Evolutionary conservation across 2,113 vertebrate genomes (phyloP).

Genomic region (Hassar affinis): DNA sequence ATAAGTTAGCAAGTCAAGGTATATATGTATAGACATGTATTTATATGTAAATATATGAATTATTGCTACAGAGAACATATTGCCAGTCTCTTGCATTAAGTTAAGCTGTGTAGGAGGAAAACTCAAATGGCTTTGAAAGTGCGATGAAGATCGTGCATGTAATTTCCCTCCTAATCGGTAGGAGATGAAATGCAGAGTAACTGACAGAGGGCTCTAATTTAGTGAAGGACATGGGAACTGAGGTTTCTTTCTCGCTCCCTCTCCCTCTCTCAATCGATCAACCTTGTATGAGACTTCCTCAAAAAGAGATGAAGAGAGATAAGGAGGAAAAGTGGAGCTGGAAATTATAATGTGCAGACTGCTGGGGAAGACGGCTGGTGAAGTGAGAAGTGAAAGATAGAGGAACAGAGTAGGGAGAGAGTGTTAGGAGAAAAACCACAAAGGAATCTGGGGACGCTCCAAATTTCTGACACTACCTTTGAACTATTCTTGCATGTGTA

Average conservation of each 20-base stretch:
- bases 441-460: slow-evolving; percentile 50
- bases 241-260: slow-evolving; percentile 39
- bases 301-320: slow-evolving; percentile 35
- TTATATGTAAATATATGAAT: slow-evolving; percentile 3
- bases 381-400: slow-evolving; percentile 38
- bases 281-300: slow-evolving; percentile 39
- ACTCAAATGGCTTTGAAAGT: slow-evolving; percentile 55
- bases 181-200: slow-evolving; percentile 60
- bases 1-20: background rate
- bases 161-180: slow-evolving; percentile 57
- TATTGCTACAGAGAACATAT: slow-evolving; percentile 36
- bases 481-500: slow-evolving; percentile 56
- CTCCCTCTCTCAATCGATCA: slow-evolving; percentile 63
- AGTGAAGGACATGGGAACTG: slow-evolving; percentile 55
- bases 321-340: slow-evolving; percentile 12
- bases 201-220: slow-evolving; percentile 64
- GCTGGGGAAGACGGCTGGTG: slow-evolving; percentile 50
- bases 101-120: slow-evolving; percentile 57
- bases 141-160: slow-evolving; percentile 45
- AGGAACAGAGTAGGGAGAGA: background rate
- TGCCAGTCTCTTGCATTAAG: slow-evolving; percentile 36
- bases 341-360: slow-evolving; percentile 57
- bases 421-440: slow-evolving; percentile 43
- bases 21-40: background rate
- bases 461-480: slow-evolving; percentile 58